These are phyloP conservation scores for Drosophila koepferae DNA, from an alignment of 2,888 invertebrate species.

Conservation along the genomic window DNA sequence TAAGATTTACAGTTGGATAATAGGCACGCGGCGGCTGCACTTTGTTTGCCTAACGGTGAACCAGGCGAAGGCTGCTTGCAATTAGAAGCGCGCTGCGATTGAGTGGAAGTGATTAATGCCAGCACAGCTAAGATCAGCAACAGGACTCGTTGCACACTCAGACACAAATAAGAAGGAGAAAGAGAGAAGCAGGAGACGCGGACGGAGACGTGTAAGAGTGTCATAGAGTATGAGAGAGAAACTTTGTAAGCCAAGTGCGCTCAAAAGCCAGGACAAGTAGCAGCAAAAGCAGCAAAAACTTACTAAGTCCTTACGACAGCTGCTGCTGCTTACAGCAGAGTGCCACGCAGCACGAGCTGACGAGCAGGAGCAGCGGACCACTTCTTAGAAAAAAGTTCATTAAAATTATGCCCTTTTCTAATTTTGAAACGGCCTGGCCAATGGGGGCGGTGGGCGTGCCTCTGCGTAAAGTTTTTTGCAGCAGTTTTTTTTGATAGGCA, in stretches of 20 bases:
- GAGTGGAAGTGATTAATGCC: slow-evolving; percentile 68
- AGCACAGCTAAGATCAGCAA: slow-evolving; percentile 33
- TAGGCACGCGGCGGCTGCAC: slow-evolving; percentile 44
- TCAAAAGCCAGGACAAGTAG: slow-evolving; percentile 69
- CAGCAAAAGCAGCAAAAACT: slow-evolving; percentile 54
- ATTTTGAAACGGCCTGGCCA: slow-evolving; percentile 63
- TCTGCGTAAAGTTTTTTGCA: slow-evolving; percentile 27
- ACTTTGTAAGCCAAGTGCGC: slow-evolving; percentile 46
- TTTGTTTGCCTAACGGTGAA: slow-evolving; percentile 56
- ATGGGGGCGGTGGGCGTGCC: slow-evolving; percentile 7
- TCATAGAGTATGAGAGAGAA: slow-evolving; percentile 16
- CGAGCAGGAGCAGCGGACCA: slow-evolving; percentile 12
- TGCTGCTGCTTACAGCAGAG: slow-evolving; percentile 65
- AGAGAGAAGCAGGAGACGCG: background rate
- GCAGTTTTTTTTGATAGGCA: slow-evolving; percentile 69
- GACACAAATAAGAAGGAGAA: background rate
- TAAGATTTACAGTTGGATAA: slow-evolving; percentile 61
- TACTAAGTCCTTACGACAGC: slow-evolving; percentile 79
- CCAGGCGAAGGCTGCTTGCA: slow-evolving; percentile 45
- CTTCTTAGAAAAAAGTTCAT: slow-evolving; percentile 75
- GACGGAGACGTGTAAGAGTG: background rate
- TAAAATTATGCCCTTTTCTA: slow-evolving; percentile 81
- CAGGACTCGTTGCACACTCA: slow-evolving; percentile 1
- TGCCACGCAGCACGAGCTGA: slow-evolving; percentile 29
- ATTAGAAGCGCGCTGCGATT: slow-evolving; percentile 59